phyloP scores from a whole-genome alignment of 2,113 vertebrate species.

The Paradisaea rubra region DNA sequence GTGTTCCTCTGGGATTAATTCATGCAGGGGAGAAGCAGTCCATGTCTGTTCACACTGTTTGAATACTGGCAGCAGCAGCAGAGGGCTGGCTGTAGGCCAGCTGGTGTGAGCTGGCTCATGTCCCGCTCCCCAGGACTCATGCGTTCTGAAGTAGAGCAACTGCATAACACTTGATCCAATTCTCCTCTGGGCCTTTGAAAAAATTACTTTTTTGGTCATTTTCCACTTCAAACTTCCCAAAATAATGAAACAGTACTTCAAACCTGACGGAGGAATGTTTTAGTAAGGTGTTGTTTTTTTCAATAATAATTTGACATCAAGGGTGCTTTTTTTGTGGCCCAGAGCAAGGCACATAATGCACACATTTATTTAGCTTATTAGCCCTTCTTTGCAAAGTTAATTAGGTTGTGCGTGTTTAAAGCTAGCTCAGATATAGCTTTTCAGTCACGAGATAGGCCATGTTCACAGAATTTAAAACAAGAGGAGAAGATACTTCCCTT shows the following conservation, averaged over 20 bases:
- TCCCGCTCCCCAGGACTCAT: neutral
- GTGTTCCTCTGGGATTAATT: neutral
- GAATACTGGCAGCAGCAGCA: neutral
- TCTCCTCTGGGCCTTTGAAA: neutral
- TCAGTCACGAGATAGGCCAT: neutral
- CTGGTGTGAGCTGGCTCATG: neutral
- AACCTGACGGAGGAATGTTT: neutral
- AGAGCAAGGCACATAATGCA: neutral
- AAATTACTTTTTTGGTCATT: neutral
- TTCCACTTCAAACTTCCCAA: neutral
- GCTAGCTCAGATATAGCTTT: neutral
- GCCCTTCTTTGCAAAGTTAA: neutral
- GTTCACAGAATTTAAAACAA: neutral
- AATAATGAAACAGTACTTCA: conserved; percentile 8
- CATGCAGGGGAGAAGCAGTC: neutral
- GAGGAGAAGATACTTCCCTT: neutral
- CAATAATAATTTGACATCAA: neutral
- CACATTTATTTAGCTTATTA: neutral
- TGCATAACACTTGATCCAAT: neutral
- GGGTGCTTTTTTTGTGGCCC: neutral
- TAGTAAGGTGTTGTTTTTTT: neutral
- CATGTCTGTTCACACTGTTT: neutral
- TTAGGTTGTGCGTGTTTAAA: neutral
- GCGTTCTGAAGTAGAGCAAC: neutral
- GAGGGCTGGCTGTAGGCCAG: neutral